These are phyloP conservation scores for Chaetodon trifasciatus DNA, from an alignment of 2,797 vertebrate genomes.

Conservation along the genomic window DNA sequence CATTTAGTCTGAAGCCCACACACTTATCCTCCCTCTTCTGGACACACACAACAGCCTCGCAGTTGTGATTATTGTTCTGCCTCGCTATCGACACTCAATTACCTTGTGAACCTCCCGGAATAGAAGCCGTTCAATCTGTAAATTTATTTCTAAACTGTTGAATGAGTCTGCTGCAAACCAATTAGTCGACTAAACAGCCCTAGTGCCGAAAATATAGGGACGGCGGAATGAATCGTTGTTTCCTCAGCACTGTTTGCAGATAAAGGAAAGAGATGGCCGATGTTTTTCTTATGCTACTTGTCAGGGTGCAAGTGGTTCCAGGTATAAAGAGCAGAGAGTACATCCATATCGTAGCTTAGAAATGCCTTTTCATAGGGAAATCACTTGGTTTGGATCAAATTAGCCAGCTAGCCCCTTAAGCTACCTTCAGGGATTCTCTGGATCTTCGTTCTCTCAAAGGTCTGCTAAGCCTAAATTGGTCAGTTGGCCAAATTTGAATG, in stretches of 20 bases:
- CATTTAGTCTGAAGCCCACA: slow-evolving; percentile 63
- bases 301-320: not conserved
- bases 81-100: slow-evolving; percentile 69
- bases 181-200: slow-evolving; percentile 35
- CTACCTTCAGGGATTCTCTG: not conserved
- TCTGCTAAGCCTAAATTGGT: not conserved
- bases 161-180: slow-evolving; percentile 28
- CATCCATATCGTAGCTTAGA: not conserved
- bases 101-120: slow-evolving; percentile 54
- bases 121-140: slow-evolving; percentile 44
- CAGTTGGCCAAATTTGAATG: not conserved
- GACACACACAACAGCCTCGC: slow-evolving; percentile 15
- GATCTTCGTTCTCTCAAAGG: not conserved
- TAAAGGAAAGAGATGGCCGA: slow-evolving; percentile 2
- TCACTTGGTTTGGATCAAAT: not conserved
- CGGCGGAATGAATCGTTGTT: slow-evolving; percentile 17
- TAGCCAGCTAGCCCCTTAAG: not conserved
- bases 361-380: not conserved
- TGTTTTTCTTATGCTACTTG: not conserved
- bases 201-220: slow-evolving; percentile 23
- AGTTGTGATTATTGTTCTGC: slow-evolving; percentile 59
- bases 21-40: slow-evolving; percentile 12
- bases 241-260: slow-evolving; percentile 9
- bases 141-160: slow-evolving; percentile 22
- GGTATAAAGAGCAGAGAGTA: not conserved